These are phyloP conservation scores for Cygnus atratus DNA, from an alignment of 2,113 vertebrate genomes.

Conservation along the genomic window DNA sequence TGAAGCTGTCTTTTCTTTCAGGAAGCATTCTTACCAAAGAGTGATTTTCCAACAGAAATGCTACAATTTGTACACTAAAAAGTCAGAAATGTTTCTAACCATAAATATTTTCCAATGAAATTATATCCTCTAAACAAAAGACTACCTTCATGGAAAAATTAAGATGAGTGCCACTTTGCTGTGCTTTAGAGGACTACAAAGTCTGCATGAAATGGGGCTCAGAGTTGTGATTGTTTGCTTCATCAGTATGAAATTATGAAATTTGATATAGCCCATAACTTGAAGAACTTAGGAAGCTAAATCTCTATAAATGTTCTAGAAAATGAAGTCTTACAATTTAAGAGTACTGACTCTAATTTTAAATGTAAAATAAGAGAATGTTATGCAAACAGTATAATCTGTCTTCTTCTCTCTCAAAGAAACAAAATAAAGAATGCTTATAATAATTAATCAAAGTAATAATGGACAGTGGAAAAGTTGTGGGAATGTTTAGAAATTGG, in stretches of 20 bases:
- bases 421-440: background rate
- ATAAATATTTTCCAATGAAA: background rate
- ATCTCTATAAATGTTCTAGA: background rate
- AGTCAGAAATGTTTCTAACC: background rate
- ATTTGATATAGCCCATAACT: background rate
- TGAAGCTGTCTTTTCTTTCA: background rate
- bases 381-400: background rate
- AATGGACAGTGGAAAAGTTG: background rate
- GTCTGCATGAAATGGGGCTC: background rate
- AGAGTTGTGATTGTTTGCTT: background rate
- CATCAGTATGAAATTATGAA: background rate
- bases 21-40: background rate
- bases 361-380: background rate
- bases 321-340: background rate
- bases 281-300: background rate
- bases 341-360: background rate
- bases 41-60: background rate
- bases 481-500: background rate
- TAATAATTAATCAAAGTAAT: background rate
- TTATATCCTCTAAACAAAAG: background rate
- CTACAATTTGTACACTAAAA: background rate
- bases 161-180: background rate
- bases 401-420: background rate
- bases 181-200: background rate
- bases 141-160: background rate